Percentiles rank a stretch among this genome's conserved stretches.
phyloP scores from a whole-genome alignment of 2,113 vertebrate species.

The Corythoichthys intestinalis region DNA sequence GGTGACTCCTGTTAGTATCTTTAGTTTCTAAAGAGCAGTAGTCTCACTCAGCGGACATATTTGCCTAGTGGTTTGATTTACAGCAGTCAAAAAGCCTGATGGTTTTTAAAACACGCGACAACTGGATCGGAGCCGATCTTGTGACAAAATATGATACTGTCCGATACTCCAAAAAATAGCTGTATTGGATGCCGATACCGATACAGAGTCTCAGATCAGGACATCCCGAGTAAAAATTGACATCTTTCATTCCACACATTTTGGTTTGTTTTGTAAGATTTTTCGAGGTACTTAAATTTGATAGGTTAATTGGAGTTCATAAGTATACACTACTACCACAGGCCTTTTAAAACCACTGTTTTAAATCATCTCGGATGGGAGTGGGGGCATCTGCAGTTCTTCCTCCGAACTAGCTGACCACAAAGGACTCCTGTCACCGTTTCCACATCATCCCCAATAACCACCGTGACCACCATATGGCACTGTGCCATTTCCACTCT shows the following conservation, averaged over 20 bases:
- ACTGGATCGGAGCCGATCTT: too few relatives aligned
- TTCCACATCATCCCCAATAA: neutral
- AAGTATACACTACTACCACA: neutral
- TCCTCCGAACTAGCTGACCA: neutral
- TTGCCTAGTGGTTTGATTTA: too few relatives aligned
- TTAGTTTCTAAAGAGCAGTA: too few relatives aligned
- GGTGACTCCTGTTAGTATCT: too few relatives aligned
- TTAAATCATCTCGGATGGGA: neutral
- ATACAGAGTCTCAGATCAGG: too few relatives aligned
- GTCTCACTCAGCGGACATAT: too few relatives aligned
- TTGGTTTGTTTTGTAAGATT: neutral
- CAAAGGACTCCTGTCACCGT: neutral
- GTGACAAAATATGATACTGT: too few relatives aligned
- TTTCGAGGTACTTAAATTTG: neutral
- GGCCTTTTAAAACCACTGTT: neutral
- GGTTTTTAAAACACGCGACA: too few relatives aligned
- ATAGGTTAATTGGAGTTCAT: neutral
- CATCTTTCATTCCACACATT: neutral
- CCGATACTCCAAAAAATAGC: too few relatives aligned
- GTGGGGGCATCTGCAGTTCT: neutral
- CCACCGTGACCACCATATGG: neutral
- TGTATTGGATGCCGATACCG: too few relatives aligned
- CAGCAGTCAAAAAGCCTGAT: too few relatives aligned
- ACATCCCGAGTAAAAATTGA: neutral
- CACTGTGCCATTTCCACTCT: conserved; percentile 4